Percentiles rank a stretch among this genome's conserved stretches.
phyloP scores from a whole-genome alignment of 2,113 vertebrate species.

The Cricetomys ansorgei region DNA sequence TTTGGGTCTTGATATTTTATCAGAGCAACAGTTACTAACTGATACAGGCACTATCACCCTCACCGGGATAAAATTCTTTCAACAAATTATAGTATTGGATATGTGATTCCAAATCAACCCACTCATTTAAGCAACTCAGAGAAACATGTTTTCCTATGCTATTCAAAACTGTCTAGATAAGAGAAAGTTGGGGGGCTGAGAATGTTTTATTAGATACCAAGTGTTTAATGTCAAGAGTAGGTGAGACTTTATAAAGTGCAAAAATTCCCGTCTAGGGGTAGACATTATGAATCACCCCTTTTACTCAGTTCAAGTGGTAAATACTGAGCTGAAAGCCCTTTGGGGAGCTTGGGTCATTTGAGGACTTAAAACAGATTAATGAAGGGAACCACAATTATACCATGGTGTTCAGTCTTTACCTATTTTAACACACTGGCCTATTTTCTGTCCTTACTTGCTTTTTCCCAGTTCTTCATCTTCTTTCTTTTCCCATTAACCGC shows the following conservation, averaged over 20 bases:
- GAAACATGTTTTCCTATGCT: not conserved
- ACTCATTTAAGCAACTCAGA: not conserved
- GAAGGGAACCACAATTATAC: not conserved
- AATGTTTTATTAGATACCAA: not conserved
- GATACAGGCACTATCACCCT: not conserved
- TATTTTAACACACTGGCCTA: not conserved
- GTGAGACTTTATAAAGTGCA: not conserved
- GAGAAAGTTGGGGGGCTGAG: not conserved
- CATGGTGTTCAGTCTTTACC: not conserved
- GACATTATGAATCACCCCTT: not conserved
- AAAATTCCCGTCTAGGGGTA: not conserved
- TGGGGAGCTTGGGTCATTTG: rapidly evolving
- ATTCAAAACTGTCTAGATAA: conserved; percentile 5
- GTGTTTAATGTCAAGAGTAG: not conserved
- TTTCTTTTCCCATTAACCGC: not conserved
- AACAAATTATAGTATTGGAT: not conserved
- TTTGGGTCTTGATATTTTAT: not conserved
- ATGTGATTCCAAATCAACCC: not conserved
- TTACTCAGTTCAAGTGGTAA: not conserved
- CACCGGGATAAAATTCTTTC: not conserved
- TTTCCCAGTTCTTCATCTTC: not conserved
- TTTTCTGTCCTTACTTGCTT: not conserved
- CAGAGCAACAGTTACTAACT: not conserved
- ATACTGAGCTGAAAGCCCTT: not conserved
- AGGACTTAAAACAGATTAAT: not conserved